Percentiles rank a stretch among this genome's conserved stretches.
Evolutionary conservation across 2,888 invertebrate species (phyloP).

Genomic region (Agriopis leucophaearia): DNA sequence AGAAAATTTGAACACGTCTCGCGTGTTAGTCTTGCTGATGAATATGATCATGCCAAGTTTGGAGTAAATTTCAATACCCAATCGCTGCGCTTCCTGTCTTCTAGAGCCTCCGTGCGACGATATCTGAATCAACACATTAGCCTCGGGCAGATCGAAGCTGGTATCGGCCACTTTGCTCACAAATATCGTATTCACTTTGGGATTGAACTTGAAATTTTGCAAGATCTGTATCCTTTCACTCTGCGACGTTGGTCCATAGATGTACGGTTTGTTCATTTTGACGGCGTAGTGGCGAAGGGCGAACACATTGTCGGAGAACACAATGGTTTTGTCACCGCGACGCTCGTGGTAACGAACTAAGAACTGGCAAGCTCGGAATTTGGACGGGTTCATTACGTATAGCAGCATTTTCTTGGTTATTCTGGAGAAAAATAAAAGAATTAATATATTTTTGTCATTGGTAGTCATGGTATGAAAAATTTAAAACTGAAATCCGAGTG

Average conservation of each 20-base stretch:
- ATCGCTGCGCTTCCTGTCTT: slow-evolving; percentile 98
- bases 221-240: slow-evolving; percentile 98
- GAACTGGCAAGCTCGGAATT: slow-evolving; percentile 98
- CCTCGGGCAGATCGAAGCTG: slow-evolving; percentile 99
- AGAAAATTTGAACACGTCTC: too few relatives aligned
- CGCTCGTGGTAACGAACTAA: slow-evolving; percentile 96
- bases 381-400: slow-evolving; percentile 99
- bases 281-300: slow-evolving; percentile 99
- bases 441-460: neutral
- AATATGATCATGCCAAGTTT: too few relatives aligned
- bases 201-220: slow-evolving; percentile 99
- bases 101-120: slow-evolving; percentile 99
- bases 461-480: too few relatives aligned
- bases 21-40: too few relatives aligned
- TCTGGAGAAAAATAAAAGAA: slow-evolving; percentile 72
- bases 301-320: slow-evolving; percentile 99
- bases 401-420: slow-evolving; percentile 96
- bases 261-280: slow-evolving; percentile 98
- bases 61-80: slow-evolving; percentile 83
- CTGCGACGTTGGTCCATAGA: slow-evolving; percentile 99
- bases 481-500: too few relatives aligned
- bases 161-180: slow-evolving; percentile 99
- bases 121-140: slow-evolving; percentile 99
- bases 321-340: slow-evolving; percentile 99
- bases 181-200: slow-evolving; percentile 99